phyloP scores from a whole-genome alignment of 2,797 vertebrate species.

The Gouania willdenowi region DNA sequence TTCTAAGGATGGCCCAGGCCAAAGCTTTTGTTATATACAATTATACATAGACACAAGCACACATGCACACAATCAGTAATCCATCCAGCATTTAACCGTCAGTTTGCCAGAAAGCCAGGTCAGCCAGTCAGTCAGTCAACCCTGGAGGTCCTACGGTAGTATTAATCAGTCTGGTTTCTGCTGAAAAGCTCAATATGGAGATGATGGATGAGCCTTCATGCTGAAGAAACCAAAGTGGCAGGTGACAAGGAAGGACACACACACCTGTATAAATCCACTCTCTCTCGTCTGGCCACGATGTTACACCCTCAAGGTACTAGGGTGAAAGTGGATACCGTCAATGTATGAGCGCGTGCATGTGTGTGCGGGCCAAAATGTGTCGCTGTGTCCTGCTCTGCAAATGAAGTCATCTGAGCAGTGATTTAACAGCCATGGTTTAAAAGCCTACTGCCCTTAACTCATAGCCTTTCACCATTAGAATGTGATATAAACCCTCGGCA shows the following conservation, averaged over 20 bases:
- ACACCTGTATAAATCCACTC: conserved; percentile 78
- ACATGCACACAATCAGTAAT: conserved; percentile 12
- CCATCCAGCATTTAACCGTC: conserved; percentile 28
- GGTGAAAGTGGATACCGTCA: conserved; percentile 33
- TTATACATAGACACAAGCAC: conserved; percentile 24
- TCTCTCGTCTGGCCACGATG: conserved; percentile 51
- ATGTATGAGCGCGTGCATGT: conserved; percentile 22
- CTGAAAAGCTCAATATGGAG: conserved; percentile 80
- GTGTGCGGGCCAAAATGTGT: conserved; percentile 40
- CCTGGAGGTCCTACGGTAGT: conserved; percentile 56
- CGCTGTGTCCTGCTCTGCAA: conserved; percentile 69
- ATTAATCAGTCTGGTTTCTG: conserved; percentile 77
- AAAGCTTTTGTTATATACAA: conserved; percentile 21
- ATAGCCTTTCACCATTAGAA: conserved; percentile 75
- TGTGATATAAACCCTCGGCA: conserved; percentile 73
- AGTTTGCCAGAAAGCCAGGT: conserved; percentile 47
- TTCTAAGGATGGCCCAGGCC: conserved; percentile 33
- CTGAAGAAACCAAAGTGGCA: conserved; percentile 75
- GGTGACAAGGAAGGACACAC: conserved; percentile 82
- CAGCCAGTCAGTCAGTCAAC: conserved; percentile 55
- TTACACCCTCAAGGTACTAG: conserved; percentile 62
- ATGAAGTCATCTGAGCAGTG: conserved; percentile 76
- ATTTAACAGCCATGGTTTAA: conserved; percentile 73
- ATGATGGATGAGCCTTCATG: conserved; percentile 79
- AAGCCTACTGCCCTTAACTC: conserved; percentile 70